These are phyloP conservation scores for Acipenser ruthenus DNA, from an alignment of 2,797 vertebrate genomes.

Conservation along the genomic window DNA sequence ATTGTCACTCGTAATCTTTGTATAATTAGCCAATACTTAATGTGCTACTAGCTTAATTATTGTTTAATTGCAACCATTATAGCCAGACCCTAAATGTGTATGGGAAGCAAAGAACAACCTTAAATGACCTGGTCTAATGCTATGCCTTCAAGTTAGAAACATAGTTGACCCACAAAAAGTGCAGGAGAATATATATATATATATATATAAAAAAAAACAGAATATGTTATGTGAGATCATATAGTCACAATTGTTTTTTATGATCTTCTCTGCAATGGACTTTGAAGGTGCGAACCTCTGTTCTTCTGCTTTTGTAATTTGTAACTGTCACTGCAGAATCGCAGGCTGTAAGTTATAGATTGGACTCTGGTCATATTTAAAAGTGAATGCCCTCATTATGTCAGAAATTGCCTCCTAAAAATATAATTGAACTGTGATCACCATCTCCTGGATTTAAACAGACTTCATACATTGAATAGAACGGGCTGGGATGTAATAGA, in stretches of 20 bases:
- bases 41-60: no score
- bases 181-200: no score
- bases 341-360: conserved; percentile 3
- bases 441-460: neutral
- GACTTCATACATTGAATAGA: neutral
- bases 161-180: no score
- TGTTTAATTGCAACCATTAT: no score
- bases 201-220: no score
- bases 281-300: neutral
- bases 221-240: no score
- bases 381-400: conserved; percentile 19
- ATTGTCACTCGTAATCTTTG: no score
- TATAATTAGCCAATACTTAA: no score
- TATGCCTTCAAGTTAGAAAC: no score
- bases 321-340: conserved; percentile 6
- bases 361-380: conserved; percentile 16
- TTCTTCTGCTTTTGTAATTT: neutral
- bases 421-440: neutral
- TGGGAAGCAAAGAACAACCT: neutral
- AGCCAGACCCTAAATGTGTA: no score
- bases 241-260: no score
- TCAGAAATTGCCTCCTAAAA: conserved; percentile 6
- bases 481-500: conserved; percentile 10
- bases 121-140: neutral
- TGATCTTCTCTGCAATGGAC: no score